Evolutionary conservation across 2,797 vertebrate species (phyloP).

Genomic region (Coendou prehensilis): DNA sequence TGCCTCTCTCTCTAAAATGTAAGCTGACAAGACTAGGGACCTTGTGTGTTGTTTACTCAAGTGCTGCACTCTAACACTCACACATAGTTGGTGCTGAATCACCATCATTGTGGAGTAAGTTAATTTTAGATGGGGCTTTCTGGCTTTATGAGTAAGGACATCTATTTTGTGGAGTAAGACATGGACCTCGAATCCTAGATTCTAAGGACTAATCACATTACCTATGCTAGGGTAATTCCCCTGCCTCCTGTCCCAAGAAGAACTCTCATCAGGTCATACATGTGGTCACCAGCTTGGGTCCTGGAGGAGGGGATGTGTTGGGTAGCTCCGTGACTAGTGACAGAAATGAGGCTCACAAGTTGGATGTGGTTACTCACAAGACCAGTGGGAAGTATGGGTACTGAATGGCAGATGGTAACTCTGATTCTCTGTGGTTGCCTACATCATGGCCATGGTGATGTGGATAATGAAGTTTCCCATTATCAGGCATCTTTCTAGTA

Average conservation of each 20-base stretch:
- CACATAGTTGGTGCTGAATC: background rate
- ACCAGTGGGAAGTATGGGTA: background rate
- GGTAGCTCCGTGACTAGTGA: constrained; percentile 8
- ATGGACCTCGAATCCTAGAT: constrained; percentile 28
- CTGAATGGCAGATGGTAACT: background rate
- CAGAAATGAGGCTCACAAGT: background rate
- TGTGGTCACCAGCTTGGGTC: background rate
- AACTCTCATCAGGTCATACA: background rate
- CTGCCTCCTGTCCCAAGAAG: background rate
- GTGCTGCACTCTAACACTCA: constrained; percentile 21
- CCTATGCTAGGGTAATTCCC: background rate
- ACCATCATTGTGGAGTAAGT: background rate
- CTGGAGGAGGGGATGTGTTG: background rate
- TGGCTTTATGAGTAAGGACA: constrained; percentile 62
- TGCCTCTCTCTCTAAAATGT: background rate
- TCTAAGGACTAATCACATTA: background rate
- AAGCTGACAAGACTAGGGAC: constrained; percentile 12
- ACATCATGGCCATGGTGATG: background rate
- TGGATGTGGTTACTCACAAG: background rate
- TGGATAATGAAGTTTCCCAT: background rate
- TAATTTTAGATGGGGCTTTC: constrained; percentile 53
- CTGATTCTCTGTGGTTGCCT: background rate
- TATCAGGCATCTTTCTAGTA: background rate
- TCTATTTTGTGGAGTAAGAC: constrained; percentile 57
- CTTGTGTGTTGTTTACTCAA: constrained; percentile 29